These are phyloP conservation scores for Macaria liturata DNA, from an alignment of 2,888 invertebrate genomes.

Conservation along the genomic window DNA sequence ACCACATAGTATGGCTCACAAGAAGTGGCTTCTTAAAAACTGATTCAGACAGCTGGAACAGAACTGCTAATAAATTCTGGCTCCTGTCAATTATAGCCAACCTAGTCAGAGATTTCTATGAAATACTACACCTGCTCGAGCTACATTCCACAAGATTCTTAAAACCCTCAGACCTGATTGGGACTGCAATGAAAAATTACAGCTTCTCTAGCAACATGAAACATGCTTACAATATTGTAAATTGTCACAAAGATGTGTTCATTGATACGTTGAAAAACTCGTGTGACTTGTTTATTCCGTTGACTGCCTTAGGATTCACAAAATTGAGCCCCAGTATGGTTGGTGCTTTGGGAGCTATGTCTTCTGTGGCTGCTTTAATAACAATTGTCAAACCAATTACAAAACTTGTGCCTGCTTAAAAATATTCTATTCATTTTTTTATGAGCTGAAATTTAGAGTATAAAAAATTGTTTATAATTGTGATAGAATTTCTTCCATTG, in stretches of 20 bases:
- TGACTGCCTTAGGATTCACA: constrained; percentile 90
- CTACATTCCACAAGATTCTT: constrained; percentile 64
- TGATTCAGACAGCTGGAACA: constrained; percentile 90
- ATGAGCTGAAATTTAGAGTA: no score
- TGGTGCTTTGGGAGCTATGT: constrained; percentile 90
- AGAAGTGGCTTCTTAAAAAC: constrained; percentile 87
- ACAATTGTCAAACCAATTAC: constrained; percentile 90
- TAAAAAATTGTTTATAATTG: not conserved
- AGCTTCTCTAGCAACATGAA: constrained; percentile 52
- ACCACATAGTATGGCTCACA: constrained; percentile 94
- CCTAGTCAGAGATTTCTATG: constrained; percentile 92
- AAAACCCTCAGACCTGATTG: constrained; percentile 66
- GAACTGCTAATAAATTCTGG: constrained; percentile 92
- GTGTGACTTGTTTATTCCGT: constrained; percentile 94
- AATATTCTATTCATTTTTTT: not conserved
- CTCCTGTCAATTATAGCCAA: constrained; percentile 91
- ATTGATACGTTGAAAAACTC: constrained; percentile 93
- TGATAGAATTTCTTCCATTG: not conserved
- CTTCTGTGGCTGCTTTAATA: constrained; percentile 91
- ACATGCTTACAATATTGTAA: constrained; percentile 56
- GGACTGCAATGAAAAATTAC: constrained; percentile 51
- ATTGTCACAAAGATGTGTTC: constrained; percentile 85
- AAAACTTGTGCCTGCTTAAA: constrained; percentile 86
- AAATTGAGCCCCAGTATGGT: constrained; percentile 90
- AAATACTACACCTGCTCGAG: constrained; percentile 87